Base-by-base conservation (phyloP, 1,140 invertebrate species). In the Aphelinus atriplicis region DNA sequence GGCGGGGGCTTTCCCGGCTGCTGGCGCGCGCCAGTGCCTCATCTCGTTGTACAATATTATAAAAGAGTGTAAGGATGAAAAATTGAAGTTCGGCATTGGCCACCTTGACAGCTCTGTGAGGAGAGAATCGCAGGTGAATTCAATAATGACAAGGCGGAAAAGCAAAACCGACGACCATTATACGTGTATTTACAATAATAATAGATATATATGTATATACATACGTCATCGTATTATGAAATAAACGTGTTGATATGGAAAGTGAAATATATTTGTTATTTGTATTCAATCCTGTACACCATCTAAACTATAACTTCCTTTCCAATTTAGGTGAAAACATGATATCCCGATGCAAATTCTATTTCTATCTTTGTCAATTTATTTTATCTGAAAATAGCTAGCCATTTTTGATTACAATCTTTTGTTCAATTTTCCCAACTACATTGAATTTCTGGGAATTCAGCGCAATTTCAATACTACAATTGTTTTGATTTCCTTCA, bases 231-330 rank as follows among this genome's bases (percentile, higher is more conserved):
- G 78, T 85, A 85, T 83, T 83, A 81, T 77, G 77, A 85, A 81
- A 86, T 85, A 84, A 86, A 85, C 81, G 81, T 86, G 85, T 86
- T 86, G 83, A 81, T 84, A 86, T 84, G 76, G 82, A 85, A 85
- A 83, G 62, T 63, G 60, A 65, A 10, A 71, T 65, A 55, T 56
- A 42, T 42, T 2, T 56, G 43, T 4, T 56, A 46, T 62, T 55
- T 43, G 9, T 61, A 26, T 26, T 26, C 26, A 26, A 26, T 26
- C 26, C 26, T 26, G 26, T 26, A 26, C 26, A 26, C 26, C 26
- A 26, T 26, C 26, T 26, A 26, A 26, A 26, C 26, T 26, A 26
- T 26, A 26, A 26, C 26, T 26, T 26, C 26, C 26, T 26, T 26
- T 26, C 26, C 26, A 26, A 26, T 26, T 26, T 26, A 26, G 26